Percentiles rank a stretch among this genome's conserved stretches.
These are phyloP conservation scores for Desoria tigrina DNA, from an alignment of 2,888 invertebrate species.

Conservation along the genomic window DNA sequence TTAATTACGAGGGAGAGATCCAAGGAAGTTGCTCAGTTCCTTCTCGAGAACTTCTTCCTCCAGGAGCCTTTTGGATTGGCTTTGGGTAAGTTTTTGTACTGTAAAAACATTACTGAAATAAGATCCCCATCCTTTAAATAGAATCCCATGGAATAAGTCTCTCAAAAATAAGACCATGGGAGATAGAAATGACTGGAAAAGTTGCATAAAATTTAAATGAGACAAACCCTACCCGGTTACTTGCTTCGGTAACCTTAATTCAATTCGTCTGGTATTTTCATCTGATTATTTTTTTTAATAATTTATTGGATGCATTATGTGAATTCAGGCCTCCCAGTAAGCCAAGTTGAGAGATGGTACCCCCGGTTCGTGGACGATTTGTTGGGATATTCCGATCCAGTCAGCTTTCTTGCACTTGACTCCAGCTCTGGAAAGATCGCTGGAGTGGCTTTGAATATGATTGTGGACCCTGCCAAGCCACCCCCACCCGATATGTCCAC, in stretches of 20 bases:
- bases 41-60: conserved; percentile 23
- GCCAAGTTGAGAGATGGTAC: conserved; percentile 28
- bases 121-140: too few relatives aligned
- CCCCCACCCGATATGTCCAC: conserved; percentile 33
- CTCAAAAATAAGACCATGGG: too few relatives aligned
- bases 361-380: conserved; percentile 25
- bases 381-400: conserved; percentile 32
- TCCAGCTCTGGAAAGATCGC: conserved; percentile 29
- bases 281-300: too few relatives aligned
- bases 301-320: too few relatives aligned
- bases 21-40: conserved; percentile 14
- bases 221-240: too few relatives aligned
- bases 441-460: conserved; percentile 29
- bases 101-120: too few relatives aligned
- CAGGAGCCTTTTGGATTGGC: conserved; percentile 35
- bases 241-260: too few relatives aligned
- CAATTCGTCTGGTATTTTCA: too few relatives aligned
- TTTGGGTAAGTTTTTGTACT: conserved; percentile 24
- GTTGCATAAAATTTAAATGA: too few relatives aligned
- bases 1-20: conserved; percentile 5
- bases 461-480: conserved; percentile 21
- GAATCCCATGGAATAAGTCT: too few relatives aligned
- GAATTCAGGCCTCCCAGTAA: conserved; percentile 24
- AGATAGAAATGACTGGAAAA: too few relatives aligned
- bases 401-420: conserved; percentile 34